Evolutionary conservation across 2,888 invertebrate genomes (phyloP).

Genomic region (Ceriagrion tenellum): DNA sequence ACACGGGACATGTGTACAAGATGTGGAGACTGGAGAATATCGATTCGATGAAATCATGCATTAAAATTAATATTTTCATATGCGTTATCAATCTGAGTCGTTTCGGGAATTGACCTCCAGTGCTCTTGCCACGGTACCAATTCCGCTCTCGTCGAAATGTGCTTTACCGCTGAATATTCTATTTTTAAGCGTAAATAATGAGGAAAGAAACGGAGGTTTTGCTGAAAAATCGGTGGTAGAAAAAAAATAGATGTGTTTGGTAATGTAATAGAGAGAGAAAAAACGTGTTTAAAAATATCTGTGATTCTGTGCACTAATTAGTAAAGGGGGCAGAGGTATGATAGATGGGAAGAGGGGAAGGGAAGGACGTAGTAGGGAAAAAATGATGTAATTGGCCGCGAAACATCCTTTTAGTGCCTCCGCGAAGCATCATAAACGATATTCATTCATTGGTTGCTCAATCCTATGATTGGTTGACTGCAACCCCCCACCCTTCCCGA

Average conservation of each 20-base stretch:
- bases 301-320: neutral
- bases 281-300: neutral
- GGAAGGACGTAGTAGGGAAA: neutral
- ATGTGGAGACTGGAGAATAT: too few relatives aligned
- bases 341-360: neutral
- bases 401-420: constrained; percentile 50
- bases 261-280: neutral
- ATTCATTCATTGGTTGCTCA: too few relatives aligned
- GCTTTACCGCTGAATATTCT: too few relatives aligned
- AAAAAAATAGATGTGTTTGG: neutral
- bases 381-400: neutral
- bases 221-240: neutral
- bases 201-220: neutral
- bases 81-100: too few relatives aligned
- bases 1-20: too few relatives aligned
- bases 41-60: too few relatives aligned
- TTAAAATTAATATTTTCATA: too few relatives aligned
- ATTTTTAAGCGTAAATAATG: neutral
- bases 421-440: constrained; percentile 50
- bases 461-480: too few relatives aligned
- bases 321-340: neutral
- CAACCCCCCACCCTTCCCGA: neutral
- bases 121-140: too few relatives aligned
- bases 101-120: too few relatives aligned
- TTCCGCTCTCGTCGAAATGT: too few relatives aligned